phyloP scores from a whole-genome alignment of 2,113 vertebrate species.

The Ciconia stormi region DNA sequence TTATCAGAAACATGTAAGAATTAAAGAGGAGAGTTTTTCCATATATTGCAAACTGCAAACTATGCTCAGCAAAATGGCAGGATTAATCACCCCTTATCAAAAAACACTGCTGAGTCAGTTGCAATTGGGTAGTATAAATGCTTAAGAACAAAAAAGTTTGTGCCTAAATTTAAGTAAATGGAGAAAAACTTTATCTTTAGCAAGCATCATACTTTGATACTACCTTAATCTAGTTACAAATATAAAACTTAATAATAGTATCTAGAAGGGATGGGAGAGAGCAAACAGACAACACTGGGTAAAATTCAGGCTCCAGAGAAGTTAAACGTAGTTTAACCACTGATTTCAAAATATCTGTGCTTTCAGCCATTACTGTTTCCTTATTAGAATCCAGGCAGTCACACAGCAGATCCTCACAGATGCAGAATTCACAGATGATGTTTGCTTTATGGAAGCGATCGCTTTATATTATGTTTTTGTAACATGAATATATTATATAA shows the following conservation, averaged over 20 bases:
- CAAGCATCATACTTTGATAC: background rate
- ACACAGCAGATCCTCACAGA: background rate
- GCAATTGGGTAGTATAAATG: background rate
- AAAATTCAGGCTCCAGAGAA: background rate
- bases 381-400: background rate
- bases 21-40: conserved; percentile 32
- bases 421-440: background rate
- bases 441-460: background rate
- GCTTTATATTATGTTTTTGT: background rate
- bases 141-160: background rate
- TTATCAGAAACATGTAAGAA: conserved; percentile 58
- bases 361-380: background rate
- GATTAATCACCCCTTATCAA: conserved; percentile 30
- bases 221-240: background rate
- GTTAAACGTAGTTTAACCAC: background rate
- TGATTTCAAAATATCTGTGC: background rate
- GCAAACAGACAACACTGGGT: background rate
- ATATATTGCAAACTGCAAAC: background rate
- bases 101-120: background rate
- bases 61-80: background rate
- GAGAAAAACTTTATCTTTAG: background rate
- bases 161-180: background rate
- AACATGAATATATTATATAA: background rate
- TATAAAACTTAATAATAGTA: background rate
- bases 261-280: background rate